phyloP scores from a whole-genome alignment of 2,797 vertebrate genomes.

The Scleropages formosus region DNA sequence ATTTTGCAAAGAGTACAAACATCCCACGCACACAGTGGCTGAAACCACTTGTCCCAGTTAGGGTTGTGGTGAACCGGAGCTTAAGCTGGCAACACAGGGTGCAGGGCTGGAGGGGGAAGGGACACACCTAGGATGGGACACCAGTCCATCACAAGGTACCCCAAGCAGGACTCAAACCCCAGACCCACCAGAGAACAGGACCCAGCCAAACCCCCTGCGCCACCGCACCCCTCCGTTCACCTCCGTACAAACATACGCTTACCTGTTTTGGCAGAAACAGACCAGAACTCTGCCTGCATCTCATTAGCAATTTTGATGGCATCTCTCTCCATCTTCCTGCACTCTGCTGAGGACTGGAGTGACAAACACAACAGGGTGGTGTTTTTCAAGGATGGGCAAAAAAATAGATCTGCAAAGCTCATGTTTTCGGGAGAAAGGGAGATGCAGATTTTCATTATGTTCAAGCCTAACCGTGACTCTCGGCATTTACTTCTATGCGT shows the following conservation, averaged over 20 bases:
- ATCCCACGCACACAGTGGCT: too few relatives aligned
- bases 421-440: not conserved
- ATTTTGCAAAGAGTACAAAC: not conserved
- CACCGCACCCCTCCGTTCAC: too few relatives aligned
- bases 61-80: too few relatives aligned
- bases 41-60: too few relatives aligned
- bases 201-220: not conserved
- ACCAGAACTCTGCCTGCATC: constrained; percentile 88
- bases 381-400: not conserved
- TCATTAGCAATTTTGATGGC: constrained; percentile 76
- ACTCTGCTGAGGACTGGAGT: constrained; percentile 73
- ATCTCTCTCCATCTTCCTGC: constrained; percentile 74
- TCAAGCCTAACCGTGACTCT: not conserved
- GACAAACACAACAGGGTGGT: not conserved
- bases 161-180: too few relatives aligned
- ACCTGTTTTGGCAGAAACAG: constrained; percentile 88
- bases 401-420: not conserved
- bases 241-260: constrained; percentile 29
- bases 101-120: too few relatives aligned
- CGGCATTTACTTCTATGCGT: not conserved
- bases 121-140: too few relatives aligned
- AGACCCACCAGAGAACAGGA: too few relatives aligned
- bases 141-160: too few relatives aligned
- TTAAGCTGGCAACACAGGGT: too few relatives aligned
- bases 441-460: not conserved